Evolutionary conservation across 2,113 vertebrate species (phyloP).

Genomic region (Cacatua alba): DNA sequence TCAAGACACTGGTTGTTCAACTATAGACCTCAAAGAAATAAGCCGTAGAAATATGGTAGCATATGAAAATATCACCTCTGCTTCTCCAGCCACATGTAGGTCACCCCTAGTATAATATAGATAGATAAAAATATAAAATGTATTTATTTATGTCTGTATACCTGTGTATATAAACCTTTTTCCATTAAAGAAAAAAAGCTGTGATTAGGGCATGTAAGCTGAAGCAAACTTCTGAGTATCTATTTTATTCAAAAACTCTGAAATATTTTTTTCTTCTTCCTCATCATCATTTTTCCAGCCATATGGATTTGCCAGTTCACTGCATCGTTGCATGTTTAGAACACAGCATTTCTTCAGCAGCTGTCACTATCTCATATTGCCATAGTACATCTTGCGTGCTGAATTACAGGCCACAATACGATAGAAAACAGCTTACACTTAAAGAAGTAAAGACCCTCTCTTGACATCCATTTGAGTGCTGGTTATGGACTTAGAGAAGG

Average conservation of each 20-base stretch:
- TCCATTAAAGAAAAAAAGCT: neutral
- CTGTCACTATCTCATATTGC: conserved; percentile 71
- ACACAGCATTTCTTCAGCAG: conserved; percentile 70
- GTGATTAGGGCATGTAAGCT: neutral
- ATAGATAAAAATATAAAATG: neutral
- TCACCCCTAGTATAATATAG: neutral
- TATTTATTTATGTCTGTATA: neutral
- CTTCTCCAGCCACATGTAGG: neutral
- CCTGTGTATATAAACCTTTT: neutral
- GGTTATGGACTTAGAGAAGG: neutral
- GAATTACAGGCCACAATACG: conserved; percentile 50
- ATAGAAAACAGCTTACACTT: conserved; percentile 57
- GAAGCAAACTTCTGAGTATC: neutral
- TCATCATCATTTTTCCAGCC: conserved; percentile 45
- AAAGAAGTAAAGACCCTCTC: neutral
- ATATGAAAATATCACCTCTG: neutral
- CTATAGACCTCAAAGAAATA: neutral
- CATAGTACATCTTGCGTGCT: conserved; percentile 31
- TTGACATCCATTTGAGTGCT: neutral
- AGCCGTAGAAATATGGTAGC: neutral
- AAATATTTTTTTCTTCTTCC: neutral
- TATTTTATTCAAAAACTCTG: conserved; percentile 8
- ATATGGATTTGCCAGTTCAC: conserved; percentile 75
- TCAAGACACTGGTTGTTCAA: neutral
- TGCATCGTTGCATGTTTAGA: conserved; percentile 74